These are phyloP conservation scores for Hypomecis atomaria DNA, from an alignment of 2,888 invertebrate species.

Conservation along the genomic window DNA sequence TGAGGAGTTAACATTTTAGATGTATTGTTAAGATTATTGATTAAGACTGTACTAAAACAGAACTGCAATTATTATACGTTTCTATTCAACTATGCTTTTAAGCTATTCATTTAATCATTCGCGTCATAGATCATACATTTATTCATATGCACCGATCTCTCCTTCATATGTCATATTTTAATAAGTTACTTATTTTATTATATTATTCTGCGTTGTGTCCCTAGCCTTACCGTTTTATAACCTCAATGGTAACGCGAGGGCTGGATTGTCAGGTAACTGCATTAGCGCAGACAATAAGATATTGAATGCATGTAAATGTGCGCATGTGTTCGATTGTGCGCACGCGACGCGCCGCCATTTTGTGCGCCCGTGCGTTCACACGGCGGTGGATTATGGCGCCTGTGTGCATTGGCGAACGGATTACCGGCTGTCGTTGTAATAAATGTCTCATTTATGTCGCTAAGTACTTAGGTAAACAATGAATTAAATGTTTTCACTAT, in stretches of 20 bases:
- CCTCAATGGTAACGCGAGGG: conserved; percentile 39
- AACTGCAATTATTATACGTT: too few relatives aligned
- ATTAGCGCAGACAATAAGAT: conserved; percentile 78
- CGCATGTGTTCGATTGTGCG: conserved; percentile 71
- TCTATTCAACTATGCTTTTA: too few relatives aligned
- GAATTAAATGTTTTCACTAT: too few relatives aligned
- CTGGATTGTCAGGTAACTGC: conserved; percentile 64
- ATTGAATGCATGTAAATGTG: conserved; percentile 73
- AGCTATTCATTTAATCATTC: too few relatives aligned
- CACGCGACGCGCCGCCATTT: conserved; percentile 56
- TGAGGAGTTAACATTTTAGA: too few relatives aligned
- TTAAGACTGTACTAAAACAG: too few relatives aligned
- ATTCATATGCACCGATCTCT: not conserved
- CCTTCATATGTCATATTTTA: not conserved
- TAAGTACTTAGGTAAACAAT: too few relatives aligned
- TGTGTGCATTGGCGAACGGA: conserved; percentile 62
- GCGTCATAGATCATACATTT: too few relatives aligned
- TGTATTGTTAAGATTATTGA: too few relatives aligned
- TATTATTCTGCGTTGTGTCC: not conserved
- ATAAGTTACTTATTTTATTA: not conserved
- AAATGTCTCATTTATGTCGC: not conserved
- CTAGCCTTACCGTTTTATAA: not conserved
- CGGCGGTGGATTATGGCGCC: conserved; percentile 59
- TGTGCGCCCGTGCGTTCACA: conserved; percentile 46
- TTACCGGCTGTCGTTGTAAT: conserved; percentile 47